These are phyloP conservation scores for Mormoops blainvillei DNA, from an alignment of 2,113 vertebrate genomes.

Conservation along the genomic window DNA sequence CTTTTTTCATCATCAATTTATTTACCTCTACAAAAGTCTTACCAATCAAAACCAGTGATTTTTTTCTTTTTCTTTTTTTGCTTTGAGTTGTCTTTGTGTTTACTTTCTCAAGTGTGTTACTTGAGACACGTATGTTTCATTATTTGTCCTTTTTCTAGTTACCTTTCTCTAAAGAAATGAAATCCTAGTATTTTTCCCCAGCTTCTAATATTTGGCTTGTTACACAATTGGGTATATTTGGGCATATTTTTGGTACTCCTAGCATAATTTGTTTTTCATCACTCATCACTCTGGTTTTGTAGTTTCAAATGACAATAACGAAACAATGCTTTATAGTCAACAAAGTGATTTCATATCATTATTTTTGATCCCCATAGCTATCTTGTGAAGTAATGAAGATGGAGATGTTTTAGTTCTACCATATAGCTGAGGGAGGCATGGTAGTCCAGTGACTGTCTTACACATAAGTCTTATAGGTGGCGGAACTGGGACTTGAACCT, in stretches of 20 bases:
- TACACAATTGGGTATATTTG: background rate
- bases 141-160: background rate
- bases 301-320: background rate
- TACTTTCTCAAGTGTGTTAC: background rate
- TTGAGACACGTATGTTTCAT: background rate
- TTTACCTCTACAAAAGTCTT: background rate
- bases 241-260: background rate
- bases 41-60: background rate
- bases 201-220: background rate
- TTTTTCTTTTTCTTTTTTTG: background rate
- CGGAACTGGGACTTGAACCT: background rate
- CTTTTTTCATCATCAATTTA: slow-evolving; percentile 2
- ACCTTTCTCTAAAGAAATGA: background rate
- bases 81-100: background rate
- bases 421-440: background rate
- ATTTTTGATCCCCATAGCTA: background rate
- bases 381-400: background rate
- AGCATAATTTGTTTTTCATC: background rate
- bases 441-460: background rate
- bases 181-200: background rate
- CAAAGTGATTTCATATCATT: background rate
- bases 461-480: background rate
- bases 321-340: background rate
- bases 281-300: background rate
- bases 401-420: background rate